A percentile compares a stretch with the other conserved stretches of the same genome.
These are phyloP conservation scores for Drosophila bocqueti DNA, from an alignment of 1,140 invertebrate genomes.

Conservation along the genomic window DNA sequence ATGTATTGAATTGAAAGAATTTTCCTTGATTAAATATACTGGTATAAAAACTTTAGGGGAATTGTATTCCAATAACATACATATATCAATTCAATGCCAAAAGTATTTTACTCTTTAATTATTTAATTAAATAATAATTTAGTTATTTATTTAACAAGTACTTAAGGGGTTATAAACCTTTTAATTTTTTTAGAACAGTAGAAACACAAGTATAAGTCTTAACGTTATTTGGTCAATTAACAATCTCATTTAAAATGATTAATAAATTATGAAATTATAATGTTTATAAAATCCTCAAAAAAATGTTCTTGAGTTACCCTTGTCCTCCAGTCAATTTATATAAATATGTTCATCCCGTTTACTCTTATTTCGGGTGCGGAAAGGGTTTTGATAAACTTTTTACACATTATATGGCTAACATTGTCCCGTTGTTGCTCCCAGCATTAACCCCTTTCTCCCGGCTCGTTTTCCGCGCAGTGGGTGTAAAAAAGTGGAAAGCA, in stretches of 20 bases:
- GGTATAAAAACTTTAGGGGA: no score
- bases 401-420: conserved; percentile 76
- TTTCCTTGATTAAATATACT: no score
- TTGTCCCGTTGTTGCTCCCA: conserved; percentile 19
- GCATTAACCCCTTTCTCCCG: neutral
- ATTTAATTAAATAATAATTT: no score
- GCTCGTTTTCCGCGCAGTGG: conserved; percentile 65
- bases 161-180: no score
- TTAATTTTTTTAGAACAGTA: no score
- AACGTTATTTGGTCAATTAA: neutral
- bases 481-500: conserved; percentile 82
- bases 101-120: no score
- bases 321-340: conserved; percentile 41
- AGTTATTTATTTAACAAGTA: no score
- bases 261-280: neutral
- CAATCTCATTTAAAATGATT: neutral
- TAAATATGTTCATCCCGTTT: conserved; percentile 69
- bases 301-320: conserved; percentile 39
- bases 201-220: neutral
- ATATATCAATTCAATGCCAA: no score
- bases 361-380: conserved; percentile 66
- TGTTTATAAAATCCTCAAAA: neutral
- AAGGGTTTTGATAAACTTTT: conserved; percentile 83
- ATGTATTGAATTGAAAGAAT: no score
- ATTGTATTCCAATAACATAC: no score